A percentile compares a stretch with the other conserved stretches of the same genome.
These are phyloP conservation scores for Uria lomvia DNA, from an alignment of 2,113 vertebrate genomes.

Conservation along the genomic window DNA sequence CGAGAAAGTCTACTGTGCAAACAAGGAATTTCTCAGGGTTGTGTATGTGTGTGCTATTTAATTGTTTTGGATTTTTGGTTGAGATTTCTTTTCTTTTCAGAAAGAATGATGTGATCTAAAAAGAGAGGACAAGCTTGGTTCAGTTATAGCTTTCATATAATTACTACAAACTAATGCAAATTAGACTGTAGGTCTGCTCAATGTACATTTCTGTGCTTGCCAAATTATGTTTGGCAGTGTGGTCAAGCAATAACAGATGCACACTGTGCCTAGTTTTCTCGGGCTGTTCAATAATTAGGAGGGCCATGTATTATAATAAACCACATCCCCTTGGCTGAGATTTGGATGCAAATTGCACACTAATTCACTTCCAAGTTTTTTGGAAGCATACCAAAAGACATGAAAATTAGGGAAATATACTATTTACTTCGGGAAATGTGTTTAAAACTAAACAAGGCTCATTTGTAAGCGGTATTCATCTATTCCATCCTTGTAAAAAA, in stretches of 20 bases:
- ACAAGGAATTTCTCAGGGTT: conserved; percentile 67
- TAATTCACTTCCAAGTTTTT: conserved; percentile 85
- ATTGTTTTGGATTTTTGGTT: conserved; percentile 55
- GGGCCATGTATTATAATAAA: conserved; percentile 87
- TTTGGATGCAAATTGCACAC: conserved; percentile 84
- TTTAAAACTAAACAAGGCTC: conserved; percentile 75
- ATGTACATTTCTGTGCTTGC: conserved; percentile 81
- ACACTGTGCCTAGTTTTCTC: conserved; percentile 83
- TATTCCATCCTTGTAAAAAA: conserved; percentile 57
- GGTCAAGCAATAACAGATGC: conserved; percentile 86
- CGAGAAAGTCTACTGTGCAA: conserved; percentile 59
- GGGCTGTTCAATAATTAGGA: conserved; percentile 87
- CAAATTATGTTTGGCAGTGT: conserved; percentile 84
- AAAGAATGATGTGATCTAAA: conserved; percentile 73
- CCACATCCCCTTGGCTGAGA: conserved; percentile 92
- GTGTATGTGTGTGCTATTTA: conserved; percentile 23
- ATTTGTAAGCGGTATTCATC: conserved; percentile 69
- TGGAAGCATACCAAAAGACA: conserved; percentile 80
- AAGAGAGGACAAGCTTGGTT: conserved; percentile 76
- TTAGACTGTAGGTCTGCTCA: conserved; percentile 83
- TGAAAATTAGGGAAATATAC: conserved; percentile 83
- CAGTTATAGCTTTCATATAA: conserved; percentile 79
- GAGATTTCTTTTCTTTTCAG: conserved; percentile 70
- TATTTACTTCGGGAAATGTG: conserved; percentile 77
- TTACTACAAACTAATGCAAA: conserved; percentile 82